These are phyloP conservation scores for Phrynosoma blainvillii DNA, from an alignment of 2,113 vertebrate species.

Conservation along the genomic window DNA sequence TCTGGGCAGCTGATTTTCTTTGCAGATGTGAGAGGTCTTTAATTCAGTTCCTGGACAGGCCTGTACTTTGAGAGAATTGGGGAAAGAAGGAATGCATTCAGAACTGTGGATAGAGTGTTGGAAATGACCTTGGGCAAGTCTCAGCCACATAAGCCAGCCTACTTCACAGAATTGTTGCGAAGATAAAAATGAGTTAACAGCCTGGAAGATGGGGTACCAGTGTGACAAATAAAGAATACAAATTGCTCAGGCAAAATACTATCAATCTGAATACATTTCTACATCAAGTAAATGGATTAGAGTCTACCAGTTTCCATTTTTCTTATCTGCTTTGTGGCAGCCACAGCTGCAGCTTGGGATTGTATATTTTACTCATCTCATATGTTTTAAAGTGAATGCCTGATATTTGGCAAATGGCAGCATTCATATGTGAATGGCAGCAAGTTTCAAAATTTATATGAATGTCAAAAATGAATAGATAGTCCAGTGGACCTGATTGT, in stretches of 20 bases:
- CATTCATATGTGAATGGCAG: neutral
- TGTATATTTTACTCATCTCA: slow-evolving; percentile 9
- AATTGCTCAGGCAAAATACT: neutral
- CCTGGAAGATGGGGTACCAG: neutral
- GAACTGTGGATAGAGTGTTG: too few relatives aligned
- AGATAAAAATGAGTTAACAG: neutral
- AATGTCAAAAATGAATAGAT: neutral
- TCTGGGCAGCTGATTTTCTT: too few relatives aligned
- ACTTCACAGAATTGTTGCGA: neutral
- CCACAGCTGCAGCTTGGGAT: slow-evolving; percentile 2
- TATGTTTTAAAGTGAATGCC: neutral
- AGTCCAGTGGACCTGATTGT: neutral
- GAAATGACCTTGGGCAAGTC: neutral
- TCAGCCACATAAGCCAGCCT: neutral
- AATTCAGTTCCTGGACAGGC: too few relatives aligned
- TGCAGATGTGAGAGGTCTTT: too few relatives aligned
- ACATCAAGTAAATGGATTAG: neutral
- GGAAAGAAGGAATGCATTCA: too few relatives aligned
- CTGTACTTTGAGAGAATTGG: too few relatives aligned
- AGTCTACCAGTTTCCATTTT: neutral
- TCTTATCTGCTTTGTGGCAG: slow-evolving; percentile 13
- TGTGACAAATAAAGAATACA: neutral
- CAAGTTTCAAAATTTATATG: neutral
- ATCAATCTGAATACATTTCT: neutral
- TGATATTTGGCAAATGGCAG: neutral